A percentile compares a stretch with the other conserved stretches of the same genome.
Conservation (phyloP, 1,140 invertebrate species). For the Pogonognathellus flavescens region DNA sequence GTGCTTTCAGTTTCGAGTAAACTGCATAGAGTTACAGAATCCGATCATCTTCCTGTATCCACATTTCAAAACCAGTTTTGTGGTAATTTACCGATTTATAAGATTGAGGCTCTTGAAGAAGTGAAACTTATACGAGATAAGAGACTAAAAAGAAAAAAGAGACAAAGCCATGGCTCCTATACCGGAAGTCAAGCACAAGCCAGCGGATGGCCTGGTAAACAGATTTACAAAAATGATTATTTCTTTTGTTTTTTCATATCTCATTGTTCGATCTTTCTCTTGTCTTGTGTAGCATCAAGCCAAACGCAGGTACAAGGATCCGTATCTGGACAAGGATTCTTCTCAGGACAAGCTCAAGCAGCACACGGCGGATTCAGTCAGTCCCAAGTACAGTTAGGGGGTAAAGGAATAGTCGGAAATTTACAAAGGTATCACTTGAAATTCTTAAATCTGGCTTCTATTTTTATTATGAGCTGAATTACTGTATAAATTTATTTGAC, state of each 20-base stretch:
- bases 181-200: neutral
- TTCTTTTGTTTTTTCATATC: too few relatives aligned
- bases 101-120: slow-evolving; percentile 9
- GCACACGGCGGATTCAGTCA: slow-evolving; percentile 54
- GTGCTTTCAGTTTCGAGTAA: slow-evolving; percentile 3
- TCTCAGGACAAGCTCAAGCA: slow-evolving; percentile 59
- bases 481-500: neutral
- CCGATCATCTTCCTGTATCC: neutral
- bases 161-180: neutral
- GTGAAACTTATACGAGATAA: neutral
- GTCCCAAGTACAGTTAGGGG: slow-evolving; percentile 58
- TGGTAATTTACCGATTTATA: slow-evolving; percentile 29
- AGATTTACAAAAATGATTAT: too few relatives aligned
- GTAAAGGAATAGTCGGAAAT: slow-evolving; percentile 53
- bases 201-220: slow-evolving; percentile 18
- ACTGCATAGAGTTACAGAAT: neutral
- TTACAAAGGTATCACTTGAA: slow-evolving; percentile 29
- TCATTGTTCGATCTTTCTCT: too few relatives aligned
- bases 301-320: slow-evolving; percentile 55
- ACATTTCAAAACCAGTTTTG: slow-evolving; percentile 38
- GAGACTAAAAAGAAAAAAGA: slow-evolving; percentile 10
- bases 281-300: neutral
- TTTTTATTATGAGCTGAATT: neutral
- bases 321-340: slow-evolving; percentile 54
- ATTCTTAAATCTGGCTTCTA: neutral